Conservation (phyloP, 2,888 invertebrate genomes). For the Ormia ochracea region DNA sequence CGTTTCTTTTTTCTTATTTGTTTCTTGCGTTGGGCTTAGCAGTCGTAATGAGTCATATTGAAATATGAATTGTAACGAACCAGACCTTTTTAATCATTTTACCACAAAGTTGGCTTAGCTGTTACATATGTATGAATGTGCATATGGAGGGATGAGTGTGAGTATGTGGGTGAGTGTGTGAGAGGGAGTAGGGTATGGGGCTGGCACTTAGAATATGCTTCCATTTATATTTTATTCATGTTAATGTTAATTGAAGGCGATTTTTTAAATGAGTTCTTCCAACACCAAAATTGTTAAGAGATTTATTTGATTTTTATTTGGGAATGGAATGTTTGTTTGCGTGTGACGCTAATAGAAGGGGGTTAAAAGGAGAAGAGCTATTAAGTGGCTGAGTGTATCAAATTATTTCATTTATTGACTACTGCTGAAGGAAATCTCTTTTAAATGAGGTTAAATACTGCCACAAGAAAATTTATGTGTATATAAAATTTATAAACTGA, state of each 20-base stretch:
- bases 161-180: neutral
- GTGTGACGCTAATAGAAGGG: neutral
- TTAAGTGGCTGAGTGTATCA: neutral
- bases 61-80: constrained; percentile 2
- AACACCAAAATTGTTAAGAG: constrained; percentile 18
- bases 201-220: constrained; percentile 7
- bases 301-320: neutral
- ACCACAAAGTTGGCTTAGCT: neutral
- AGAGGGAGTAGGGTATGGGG: neutral
- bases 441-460: neutral
- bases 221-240: constrained; percentile 21
- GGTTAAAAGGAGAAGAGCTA: neutral
- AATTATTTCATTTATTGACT: constrained; percentile 10
- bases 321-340: neutral
- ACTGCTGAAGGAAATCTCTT: neutral
- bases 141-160: too few species aligned
- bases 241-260: constrained; percentile 46
- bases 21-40: too few species aligned
- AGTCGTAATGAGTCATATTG: constrained; percentile 25
- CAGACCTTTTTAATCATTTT: constrained; percentile 32
- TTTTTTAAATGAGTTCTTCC: constrained; percentile 18
- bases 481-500: neutral
- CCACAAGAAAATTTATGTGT: neutral
- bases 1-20: neutral
- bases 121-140: neutral